These are phyloP conservation scores for Pristionchus arcanus DNA, from an alignment of 2,888 invertebrate species.

Conservation along the genomic window DNA sequence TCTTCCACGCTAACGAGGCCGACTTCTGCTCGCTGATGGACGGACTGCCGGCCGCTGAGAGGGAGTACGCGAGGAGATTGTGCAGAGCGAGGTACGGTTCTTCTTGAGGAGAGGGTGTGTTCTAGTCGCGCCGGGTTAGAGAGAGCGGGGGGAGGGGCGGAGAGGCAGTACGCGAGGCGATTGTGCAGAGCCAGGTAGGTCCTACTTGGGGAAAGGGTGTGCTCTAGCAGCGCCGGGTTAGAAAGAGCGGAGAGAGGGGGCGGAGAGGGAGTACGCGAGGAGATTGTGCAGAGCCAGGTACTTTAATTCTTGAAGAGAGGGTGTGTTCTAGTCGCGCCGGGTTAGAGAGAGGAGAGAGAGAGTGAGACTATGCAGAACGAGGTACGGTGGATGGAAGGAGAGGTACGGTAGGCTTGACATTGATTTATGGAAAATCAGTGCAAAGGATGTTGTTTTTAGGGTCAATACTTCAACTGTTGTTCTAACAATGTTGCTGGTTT, in stretches of 20 bases:
- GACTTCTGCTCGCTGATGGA: conserved; percentile 57
- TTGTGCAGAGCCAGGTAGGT: background rate
- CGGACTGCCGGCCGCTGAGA: conserved; percentile 51
- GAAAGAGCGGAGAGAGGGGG: too few relatives aligned
- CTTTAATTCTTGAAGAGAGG: background rate
- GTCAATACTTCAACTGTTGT: background rate
- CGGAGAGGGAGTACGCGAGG: conserved; percentile 55
- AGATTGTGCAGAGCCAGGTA: conserved; percentile 51
- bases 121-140: background rate
- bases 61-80: conserved; percentile 55
- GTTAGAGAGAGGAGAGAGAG: too few relatives aligned
- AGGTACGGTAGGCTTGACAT: too few relatives aligned
- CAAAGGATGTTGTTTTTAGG: background rate
- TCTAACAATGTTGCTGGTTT: background rate
- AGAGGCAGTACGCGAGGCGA: background rate
- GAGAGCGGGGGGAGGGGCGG: background rate
- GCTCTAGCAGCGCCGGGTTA: too few relatives aligned
- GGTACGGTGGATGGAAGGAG: background rate
- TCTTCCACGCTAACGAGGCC: conserved; percentile 58
- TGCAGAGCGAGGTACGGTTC: conserved; percentile 28
- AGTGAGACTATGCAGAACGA: background rate
- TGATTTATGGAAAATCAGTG: background rate
- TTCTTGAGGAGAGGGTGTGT: background rate
- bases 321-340: background rate
- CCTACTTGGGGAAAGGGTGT: background rate